Percentiles rank a stretch among this genome's conserved stretches.
Conservation (phyloP, 2,888 invertebrate species). For the Gandaritis pyraliata region DNA sequence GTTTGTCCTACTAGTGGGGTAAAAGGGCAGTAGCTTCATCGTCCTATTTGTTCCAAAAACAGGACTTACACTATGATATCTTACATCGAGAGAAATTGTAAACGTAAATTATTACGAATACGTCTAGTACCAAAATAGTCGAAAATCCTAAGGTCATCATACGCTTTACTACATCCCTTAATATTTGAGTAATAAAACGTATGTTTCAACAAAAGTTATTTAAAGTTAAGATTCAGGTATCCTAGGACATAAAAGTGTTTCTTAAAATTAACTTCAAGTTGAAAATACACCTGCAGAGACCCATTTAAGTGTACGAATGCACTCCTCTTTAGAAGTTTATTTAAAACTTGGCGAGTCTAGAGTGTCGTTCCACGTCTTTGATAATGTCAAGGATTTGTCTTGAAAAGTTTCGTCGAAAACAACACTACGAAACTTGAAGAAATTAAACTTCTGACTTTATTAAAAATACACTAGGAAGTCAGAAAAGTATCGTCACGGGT, state of each 20-base stretch:
- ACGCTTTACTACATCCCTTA: too few relatives aligned
- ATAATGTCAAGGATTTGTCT: conserved; percentile 29
- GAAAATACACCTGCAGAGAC: conserved; percentile 63
- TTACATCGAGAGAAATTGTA: too few relatives aligned
- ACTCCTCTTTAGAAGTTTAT: conserved; percentile 52
- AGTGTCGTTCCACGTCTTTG: conserved; percentile 28
- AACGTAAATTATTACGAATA: too few relatives aligned
- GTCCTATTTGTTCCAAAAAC: too few relatives aligned
- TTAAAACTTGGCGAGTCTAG: conserved; percentile 42
- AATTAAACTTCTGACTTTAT: conserved; percentile 3
- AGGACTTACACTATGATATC: too few relatives aligned
- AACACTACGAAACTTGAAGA: conserved; percentile 23
- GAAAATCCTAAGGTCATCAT: too few relatives aligned
- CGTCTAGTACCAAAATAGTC: too few relatives aligned
- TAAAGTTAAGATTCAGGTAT: conserved; percentile 1
- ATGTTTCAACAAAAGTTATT: too few relatives aligned
- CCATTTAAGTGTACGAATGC: conserved; percentile 60
- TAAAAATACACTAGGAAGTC: too few relatives aligned
- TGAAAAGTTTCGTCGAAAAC: conserved; percentile 13
- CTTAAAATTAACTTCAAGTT: conserved; percentile 53
- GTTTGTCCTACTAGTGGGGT: too few relatives aligned
- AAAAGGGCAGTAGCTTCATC: too few relatives aligned
- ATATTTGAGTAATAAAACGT: too few relatives aligned
- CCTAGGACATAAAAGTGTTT: conserved; percentile 35
- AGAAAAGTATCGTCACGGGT: background rate